Evolutionary conservation across 1,140 invertebrate genomes (phyloP), one percentile per base, ranked within the genome.

Genomic region (Drosophila willistoni): DNA sequence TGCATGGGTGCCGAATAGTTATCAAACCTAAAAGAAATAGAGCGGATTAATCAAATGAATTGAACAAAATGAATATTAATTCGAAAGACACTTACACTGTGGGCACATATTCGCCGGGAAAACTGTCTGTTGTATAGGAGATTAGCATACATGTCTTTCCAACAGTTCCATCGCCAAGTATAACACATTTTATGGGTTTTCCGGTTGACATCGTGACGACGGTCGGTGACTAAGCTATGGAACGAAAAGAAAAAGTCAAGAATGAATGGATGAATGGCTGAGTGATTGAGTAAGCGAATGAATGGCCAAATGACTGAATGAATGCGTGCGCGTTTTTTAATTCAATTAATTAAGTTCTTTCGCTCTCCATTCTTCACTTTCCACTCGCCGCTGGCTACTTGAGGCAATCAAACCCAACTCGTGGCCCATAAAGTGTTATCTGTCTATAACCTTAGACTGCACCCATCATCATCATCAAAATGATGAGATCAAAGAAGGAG

Each of bases 101-200:
- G 85, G 98, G 97, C 74, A 98, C 97, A 95, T 98, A 98, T 96
- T 98, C 98, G 77, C 98, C 98, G 65, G 98, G 98, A 95, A 99
- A 99, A 94, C 97, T 98, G 92, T 99, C 98, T 78, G 98, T 99
- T 33, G 98, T 99, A 91, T 99, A 99, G 42, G 98, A 99, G 93
- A 99, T 99, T 84, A 99, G 94, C 98, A 99, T 99, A 93, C 98
- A 99, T 41, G 98, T 99, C 95, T 99, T 99, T 90, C 98, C 98
- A 69, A 99, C 98, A 36, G 98, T 99, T 79, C 97, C 97, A 93
- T 95, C 94, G 68, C 94, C 91, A 73, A 92, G 90, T 68, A 92
- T 90, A 74, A 92, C 98, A 95, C 98, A 99, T 93, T 99, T 99
- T 92, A 99, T 98, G 73, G 97, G 97, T 92, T 97, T 95, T 92